phyloP scores from a whole-genome alignment of 30 jellyfish, hydroid and myxozoan species.

The Rhopilema esculentum region DNA sequence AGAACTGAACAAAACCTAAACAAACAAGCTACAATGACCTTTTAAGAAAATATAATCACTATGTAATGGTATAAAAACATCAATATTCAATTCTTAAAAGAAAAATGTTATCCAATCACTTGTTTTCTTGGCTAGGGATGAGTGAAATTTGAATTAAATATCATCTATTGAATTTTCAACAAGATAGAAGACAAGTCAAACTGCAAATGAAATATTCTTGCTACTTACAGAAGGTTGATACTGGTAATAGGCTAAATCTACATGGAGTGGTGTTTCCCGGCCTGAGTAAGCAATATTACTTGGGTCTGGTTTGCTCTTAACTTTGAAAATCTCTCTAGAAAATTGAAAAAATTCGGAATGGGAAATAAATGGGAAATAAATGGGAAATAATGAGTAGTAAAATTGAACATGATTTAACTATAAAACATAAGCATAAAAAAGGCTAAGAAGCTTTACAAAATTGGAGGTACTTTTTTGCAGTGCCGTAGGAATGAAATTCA shows the following conservation, averaged over 20 bases:
- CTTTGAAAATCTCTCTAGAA: slow-evolving; percentile 39
- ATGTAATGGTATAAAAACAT: too few relatives aligned
- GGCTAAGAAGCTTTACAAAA: too few relatives aligned
- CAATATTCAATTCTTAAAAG: too few relatives aligned
- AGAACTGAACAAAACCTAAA: too few relatives aligned
- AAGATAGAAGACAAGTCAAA: neutral
- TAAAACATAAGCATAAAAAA: too few relatives aligned
- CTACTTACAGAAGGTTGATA: slow-evolving; percentile 84
- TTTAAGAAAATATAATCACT: too few relatives aligned
- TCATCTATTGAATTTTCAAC: neutral
- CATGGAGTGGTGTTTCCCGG: slow-evolving; percentile 59
- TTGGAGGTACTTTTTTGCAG: too few relatives aligned
- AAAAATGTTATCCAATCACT: too few relatives aligned
- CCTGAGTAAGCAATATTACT: slow-evolving; percentile 77
- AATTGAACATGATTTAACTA: too few relatives aligned
- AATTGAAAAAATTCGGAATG: neutral
- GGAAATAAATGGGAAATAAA: neutral
- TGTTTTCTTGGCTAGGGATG: too few relatives aligned
- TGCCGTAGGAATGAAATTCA: too few relatives aligned
- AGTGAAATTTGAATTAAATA: neutral
- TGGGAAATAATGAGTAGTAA: neutral
- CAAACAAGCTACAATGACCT: too few relatives aligned
- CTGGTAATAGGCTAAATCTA: slow-evolving; percentile 67
- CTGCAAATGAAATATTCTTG: neutral
- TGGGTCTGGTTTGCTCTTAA: slow-evolving; percentile 63